A percentile compares a stretch with the other conserved stretches of the same genome.
Conservation (phyloP, 2,797 vertebrate species). For the Artibeus lituratus region DNA sequence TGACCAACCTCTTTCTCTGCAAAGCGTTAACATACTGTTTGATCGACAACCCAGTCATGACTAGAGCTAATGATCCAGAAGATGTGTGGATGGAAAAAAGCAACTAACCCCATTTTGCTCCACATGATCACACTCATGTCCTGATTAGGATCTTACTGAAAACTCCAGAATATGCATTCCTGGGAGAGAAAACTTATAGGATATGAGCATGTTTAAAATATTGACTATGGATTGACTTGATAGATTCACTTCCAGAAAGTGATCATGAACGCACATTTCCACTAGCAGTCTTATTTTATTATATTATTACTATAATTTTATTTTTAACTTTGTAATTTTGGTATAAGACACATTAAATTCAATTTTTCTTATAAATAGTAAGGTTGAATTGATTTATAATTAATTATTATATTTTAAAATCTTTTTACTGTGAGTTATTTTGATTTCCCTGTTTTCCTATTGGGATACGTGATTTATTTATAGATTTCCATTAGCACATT, state of each 20-base stretch:
- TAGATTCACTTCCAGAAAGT: background rate
- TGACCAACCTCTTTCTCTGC: background rate
- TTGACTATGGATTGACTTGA: background rate
- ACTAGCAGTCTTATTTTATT: background rate
- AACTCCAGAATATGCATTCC: background rate
- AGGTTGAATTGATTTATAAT: background rate
- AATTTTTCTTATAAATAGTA: background rate
- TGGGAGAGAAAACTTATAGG: background rate
- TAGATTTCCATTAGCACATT: background rate
- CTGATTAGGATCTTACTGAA: background rate
- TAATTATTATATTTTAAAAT: background rate
- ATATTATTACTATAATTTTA: background rate
- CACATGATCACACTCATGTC: background rate
- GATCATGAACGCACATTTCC: background rate
- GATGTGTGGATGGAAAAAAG: background rate
- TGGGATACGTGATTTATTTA: background rate
- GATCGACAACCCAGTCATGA: background rate
- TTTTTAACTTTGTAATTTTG: background rate
- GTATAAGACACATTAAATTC: background rate
- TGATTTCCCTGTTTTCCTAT: background rate
- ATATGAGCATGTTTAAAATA: background rate
- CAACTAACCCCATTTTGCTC: background rate
- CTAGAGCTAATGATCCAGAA: background rate
- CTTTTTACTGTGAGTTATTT: background rate
- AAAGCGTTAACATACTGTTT: background rate